A percentile compares a stretch with the other conserved stretches of the same genome.
These are phyloP conservation scores for Proteles cristata DNA, from an alignment of 2,113 vertebrate species.

Conservation along the genomic window DNA sequence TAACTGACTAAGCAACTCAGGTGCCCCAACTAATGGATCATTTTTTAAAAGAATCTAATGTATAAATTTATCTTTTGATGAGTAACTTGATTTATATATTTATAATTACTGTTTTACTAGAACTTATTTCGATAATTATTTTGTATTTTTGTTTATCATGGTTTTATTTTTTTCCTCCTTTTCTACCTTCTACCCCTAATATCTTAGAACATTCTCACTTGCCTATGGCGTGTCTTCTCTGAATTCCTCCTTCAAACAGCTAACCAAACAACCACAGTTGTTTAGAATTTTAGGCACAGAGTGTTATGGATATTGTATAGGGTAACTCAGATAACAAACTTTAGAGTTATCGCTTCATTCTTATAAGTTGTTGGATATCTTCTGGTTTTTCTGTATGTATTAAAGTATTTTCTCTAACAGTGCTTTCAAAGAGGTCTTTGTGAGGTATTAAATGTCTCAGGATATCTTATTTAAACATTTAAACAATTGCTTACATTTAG, in stretches of 20 bases:
- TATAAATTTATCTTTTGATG: conserved; percentile 24
- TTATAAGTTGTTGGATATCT: background rate
- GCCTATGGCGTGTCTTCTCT: background rate
- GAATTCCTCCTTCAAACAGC: background rate
- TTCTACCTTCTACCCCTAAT: background rate
- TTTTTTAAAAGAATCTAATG: background rate
- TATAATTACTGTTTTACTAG: conserved; percentile 22
- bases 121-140: conserved; percentile 26
- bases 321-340: background rate
- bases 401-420: background rate
- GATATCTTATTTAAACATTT: background rate
- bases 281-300: background rate
- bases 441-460: background rate
- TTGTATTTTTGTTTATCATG: background rate
- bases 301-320: background rate
- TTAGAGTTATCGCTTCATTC: background rate
- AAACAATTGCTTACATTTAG: background rate
- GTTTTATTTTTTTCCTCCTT: background rate
- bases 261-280: background rate
- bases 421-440: conserved; percentile 35
- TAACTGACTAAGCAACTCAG: too few relatives aligned
- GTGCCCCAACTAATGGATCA: background rate
- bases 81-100: background rate
- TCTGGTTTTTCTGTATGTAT: background rate
- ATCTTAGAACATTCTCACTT: background rate